Base-by-base conservation (phyloP, 2,113 vertebrate species). In the Apus apus region DNA sequence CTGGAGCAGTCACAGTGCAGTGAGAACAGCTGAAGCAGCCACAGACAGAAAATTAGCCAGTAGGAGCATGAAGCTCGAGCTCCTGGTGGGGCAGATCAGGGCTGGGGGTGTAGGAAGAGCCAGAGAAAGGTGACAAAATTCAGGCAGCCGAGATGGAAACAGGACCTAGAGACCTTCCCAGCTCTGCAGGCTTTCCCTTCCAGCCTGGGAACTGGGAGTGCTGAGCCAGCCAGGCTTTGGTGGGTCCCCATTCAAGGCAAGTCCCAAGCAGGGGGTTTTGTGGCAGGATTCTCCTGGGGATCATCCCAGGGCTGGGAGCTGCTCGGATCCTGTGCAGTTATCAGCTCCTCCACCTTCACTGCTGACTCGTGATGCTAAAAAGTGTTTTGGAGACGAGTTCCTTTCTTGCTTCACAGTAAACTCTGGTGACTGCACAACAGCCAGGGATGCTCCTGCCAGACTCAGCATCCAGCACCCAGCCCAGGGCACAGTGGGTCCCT, bases 11-110 rank as follows among this genome's bases (percentile, higher is more conserved):
- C 93, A 87, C 83, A 79, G 76, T 87, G 61, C 67, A 38, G 79
- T 36, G 76, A 94, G 82, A 96, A 86, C 95, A 95, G 95, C 82
- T 73, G 89, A 66, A 83, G 54, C 80, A 91, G 91, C 86, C 92
- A 92, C 0, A 93, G 68, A 32, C 18, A 3, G 70, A 71, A 85
- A 83, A 77, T 20, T 53, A 97, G 73, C 20, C 23, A 2, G 32
- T 11, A 46, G 75, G 72, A 90, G 64, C 29, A 2, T 8, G 40
- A 54, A 58, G 72, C 50, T n/a, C 72, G 34, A 40, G 85, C 26
- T 21, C 68, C 13, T 0, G 0, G 45, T 16, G 9, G 1, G 77
- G 66, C 75, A 85, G 62, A 46, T 32, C 51, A 2, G 60, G 26
- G 18, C 0, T 72, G 57, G 36, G 23, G 51, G 66, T 19, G 8